Evolutionary conservation across 2,888 invertebrate genomes (phyloP), one percentile per base, ranked within the genome.

Genomic region (Brassicogethes aeneus): DNA sequence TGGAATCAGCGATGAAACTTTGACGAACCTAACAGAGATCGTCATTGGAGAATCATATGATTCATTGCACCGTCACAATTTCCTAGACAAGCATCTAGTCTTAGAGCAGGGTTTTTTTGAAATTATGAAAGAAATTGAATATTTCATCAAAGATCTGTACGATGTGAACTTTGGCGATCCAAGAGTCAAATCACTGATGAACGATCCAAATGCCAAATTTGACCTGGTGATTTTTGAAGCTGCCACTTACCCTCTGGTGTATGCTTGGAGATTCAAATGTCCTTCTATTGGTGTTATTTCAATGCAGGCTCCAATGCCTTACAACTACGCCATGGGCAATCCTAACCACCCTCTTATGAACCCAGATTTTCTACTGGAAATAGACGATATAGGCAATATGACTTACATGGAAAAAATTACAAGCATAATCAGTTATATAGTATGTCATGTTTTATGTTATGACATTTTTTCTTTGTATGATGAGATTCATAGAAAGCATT

Each of bases 1-100:
- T 53, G 71, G 72, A 0, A 51, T 70, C 1, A 64, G 66, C 15
- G 64, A 70, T 35, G 47, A 55, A 2, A 46, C 56, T 1, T 52
- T 68, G 1, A 46, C 54, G 1, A 71, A 68, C 48, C 54, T 71
- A 2, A 65, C 56, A 2, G 64, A 72, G 51, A 64, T 73, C 29
- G 62, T 69, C 46, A 33, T 69, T 0, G 53, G 59, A 23, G 10
- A 23, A 23, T 23, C 23, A 23, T 23, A 10, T 10, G 23, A 5
- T 7, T 23, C 23, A 23, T 23, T 5, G 23, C 23, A 23, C 23
- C 10, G 23, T 23, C 23, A 23, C 5, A 23, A 23, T 10, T 23
- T 10, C 23, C 23, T 10, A 23, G 23, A 23, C 5, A n/a, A n/a
- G n/a, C n/a, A n/a, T n/a, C n/a, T n/a, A n/a, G n/a, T n/a, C n/a